These are phyloP conservation scores for Promerops cafer DNA, from an alignment of 2,113 vertebrate species.

Conservation along the genomic window DNA sequence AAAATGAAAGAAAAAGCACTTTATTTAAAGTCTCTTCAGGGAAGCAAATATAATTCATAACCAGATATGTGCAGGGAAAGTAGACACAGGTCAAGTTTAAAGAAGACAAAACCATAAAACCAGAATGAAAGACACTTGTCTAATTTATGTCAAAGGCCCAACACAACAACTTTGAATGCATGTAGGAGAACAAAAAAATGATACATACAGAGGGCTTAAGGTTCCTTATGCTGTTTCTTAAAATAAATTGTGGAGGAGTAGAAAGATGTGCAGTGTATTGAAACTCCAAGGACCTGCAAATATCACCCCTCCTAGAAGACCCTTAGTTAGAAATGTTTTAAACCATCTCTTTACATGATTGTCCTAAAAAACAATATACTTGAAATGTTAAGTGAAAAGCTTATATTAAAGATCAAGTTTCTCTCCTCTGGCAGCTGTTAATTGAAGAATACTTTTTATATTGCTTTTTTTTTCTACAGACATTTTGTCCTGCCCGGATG, in stretches of 20 bases:
- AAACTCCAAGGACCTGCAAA: neutral
- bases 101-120: neutral
- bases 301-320: neutral
- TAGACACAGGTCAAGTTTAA: neutral
- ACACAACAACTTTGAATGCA: neutral
- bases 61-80: neutral
- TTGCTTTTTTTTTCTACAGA: neutral
- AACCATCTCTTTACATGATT: neutral
- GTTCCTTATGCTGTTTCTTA: neutral
- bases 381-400: neutral
- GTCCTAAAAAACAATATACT: neutral
- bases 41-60: neutral
- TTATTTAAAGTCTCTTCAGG: neutral
- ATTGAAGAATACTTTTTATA: neutral
- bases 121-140: neutral
- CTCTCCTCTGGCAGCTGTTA: neutral
- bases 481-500: neutral
- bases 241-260: neutral
- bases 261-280: neutral
- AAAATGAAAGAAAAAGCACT: neutral
- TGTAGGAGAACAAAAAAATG: neutral
- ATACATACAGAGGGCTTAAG: neutral
- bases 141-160: neutral
- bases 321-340: neutral
- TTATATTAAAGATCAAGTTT: neutral